These are phyloP conservation scores for Solenodon paradoxus DNA, from an alignment of 2,113 vertebrate species.

Conservation along the genomic window DNA sequence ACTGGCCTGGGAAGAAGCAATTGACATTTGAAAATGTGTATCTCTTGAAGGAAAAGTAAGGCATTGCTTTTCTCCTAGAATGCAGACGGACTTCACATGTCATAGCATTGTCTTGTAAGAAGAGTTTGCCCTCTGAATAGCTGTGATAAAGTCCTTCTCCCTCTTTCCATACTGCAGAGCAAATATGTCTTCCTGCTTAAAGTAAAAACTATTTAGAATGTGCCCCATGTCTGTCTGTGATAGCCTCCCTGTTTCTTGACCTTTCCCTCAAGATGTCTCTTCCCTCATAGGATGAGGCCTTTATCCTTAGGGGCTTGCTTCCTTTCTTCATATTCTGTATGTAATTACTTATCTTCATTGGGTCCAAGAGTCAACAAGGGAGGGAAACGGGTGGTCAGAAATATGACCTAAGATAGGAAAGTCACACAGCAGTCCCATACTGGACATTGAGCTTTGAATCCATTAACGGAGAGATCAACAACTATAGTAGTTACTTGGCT, in stretches of 20 bases:
- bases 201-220: background rate
- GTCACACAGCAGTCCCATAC: rapidly evolving
- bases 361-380: background rate
- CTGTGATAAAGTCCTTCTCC: background rate
- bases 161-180: rapidly evolving
- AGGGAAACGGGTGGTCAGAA: no score
- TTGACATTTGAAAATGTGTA: background rate
- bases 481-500: rapidly evolving
- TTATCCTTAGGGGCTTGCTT: background rate
- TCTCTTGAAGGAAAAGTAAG: background rate
- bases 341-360: background rate
- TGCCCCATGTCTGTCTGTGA: background rate
- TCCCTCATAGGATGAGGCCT: rapidly evolving
- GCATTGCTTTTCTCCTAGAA: background rate
- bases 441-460: no score
- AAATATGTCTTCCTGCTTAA: background rate
- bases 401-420: background rate
- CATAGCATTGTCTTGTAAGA: background rate
- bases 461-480: background rate
- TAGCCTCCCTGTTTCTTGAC: background rate
- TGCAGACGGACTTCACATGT: background rate
- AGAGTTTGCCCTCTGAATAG: rapidly evolving
- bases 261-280: background rate
- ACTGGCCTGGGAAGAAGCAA: background rate
- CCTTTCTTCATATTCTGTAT: background rate